Evolutionary conservation across 2,113 vertebrate genomes (phyloP).

Genomic region (Zosterops borbonicus): DNA sequence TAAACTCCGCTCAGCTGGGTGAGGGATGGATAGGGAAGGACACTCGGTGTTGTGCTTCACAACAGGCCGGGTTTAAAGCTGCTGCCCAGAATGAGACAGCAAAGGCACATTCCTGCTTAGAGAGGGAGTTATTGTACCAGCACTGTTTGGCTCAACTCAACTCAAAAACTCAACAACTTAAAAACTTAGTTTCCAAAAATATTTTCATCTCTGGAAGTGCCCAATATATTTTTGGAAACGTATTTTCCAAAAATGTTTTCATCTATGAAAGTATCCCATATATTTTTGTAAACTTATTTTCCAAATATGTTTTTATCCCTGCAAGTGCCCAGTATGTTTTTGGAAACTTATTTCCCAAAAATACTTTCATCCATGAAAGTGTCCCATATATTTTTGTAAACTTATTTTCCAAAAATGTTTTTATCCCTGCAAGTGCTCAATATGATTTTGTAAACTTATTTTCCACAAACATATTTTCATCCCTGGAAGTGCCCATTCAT

Average conservation of each 20-base stretch:
- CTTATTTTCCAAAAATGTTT: no score
- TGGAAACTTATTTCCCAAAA: background rate
- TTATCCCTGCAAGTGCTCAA: no score
- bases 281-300: background rate
- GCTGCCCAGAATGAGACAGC: background rate
- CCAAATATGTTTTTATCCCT: no score
- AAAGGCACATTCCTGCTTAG: fast-evolving
- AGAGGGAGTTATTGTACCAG: background rate
- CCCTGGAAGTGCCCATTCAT: background rate
- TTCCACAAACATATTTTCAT: background rate
- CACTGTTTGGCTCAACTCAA: background rate
- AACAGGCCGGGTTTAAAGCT: background rate
- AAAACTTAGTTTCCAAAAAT: background rate
- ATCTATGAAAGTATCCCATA: no score
- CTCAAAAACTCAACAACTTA: background rate
- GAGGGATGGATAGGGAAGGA: background rate
- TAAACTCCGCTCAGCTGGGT: fast-evolving
- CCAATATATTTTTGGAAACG: no score
- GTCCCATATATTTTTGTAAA: no score
- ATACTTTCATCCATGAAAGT: background rate
- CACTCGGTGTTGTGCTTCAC: fast-evolving
- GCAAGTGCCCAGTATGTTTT: no score
- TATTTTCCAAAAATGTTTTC: background rate
- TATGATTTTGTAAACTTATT: background rate
- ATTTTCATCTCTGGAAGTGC: background rate